Evolutionary conservation across 2,797 vertebrate genomes (phyloP), one percentile per base, ranked within the genome.

Genomic region (Paratrypauchen microcephalus): DNA sequence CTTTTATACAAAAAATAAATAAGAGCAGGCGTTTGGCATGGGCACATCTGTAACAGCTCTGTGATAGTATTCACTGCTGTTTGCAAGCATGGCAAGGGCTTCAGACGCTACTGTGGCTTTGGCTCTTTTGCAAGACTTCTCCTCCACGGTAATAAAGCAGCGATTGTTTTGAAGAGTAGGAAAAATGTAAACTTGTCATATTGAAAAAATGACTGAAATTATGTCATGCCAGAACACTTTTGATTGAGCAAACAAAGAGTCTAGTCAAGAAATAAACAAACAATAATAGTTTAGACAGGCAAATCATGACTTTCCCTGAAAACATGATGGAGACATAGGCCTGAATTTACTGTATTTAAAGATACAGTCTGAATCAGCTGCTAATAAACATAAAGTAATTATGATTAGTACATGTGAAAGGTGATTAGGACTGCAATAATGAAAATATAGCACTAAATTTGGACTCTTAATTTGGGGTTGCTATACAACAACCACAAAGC

Each of bases 21-120:
- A 84, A 82, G 73, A 84, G 83, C n/a, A 1, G 41, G 41, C 23
- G 7, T 64, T n/a, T 65, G 24, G 63, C 45, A 19, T 30, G 63
- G 1, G 45, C 19, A 12, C 23, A 73, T 69, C 65, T 50, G 54
- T 88, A 41, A 63, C 84, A 85, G 83, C 65, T 83, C 86, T 30
- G 55, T 77, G 84, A 86, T 62, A 81, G 76, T 89, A 90, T 91
- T 86, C 76, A 2, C 77, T 76, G 67, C 78, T 66, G 69, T 88
- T 86, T 85, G 83, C 70, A 76, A 83, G 32, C 76, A 60, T 60
- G 70, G 74, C 66, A 67, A 69, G 47, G 50, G 48, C 12, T 28
- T 65, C 69, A 74, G 48, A 75, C 26, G 68, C 21, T 70, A 57
- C 62, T 54, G 5, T 58, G n/a, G 68, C 7, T 45, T 65, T 56